A percentile compares a stretch with the other conserved stretches of the same genome.
phyloP scores from a whole-genome alignment of 35 echinoderm and acorn worm genomes.

The Hemicentrotus pulcherrimus region DNA sequence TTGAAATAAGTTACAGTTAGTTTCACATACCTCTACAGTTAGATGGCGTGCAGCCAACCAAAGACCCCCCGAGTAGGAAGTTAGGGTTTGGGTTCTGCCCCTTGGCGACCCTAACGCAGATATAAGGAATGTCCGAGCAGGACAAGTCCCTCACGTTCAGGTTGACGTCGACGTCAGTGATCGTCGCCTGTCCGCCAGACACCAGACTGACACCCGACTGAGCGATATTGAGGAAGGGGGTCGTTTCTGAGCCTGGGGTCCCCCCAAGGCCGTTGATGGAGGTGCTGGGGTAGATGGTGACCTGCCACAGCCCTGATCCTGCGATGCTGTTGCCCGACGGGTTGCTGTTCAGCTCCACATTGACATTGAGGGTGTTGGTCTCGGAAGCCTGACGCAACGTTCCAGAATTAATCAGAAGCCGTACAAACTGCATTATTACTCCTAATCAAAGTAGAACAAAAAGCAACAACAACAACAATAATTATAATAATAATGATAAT shows the following conservation, averaged over 20 bases:
- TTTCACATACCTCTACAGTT: slow-evolving; percentile 71
- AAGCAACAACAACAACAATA: neutral
- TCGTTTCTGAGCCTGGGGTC: neutral
- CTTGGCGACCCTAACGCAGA: slow-evolving; percentile 64
- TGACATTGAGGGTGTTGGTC: slow-evolving; percentile 48
- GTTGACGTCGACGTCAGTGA: slow-evolving; percentile 6
- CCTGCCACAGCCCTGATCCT: slow-evolving; percentile 74
- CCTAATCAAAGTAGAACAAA: neutral
- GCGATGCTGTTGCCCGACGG: slow-evolving; percentile 58
- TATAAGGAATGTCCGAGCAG: slow-evolving; percentile 67
- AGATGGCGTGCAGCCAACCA: slow-evolving; percentile 52
- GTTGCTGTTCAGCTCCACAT: slow-evolving; percentile 55
- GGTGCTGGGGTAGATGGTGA: slow-evolving; percentile 73
- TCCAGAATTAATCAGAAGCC: slow-evolving; percentile 25
- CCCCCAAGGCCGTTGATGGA: slow-evolving; percentile 47
- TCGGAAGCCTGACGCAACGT: slow-evolving; percentile 30
- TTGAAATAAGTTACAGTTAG: neutral
- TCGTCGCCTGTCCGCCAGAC: slow-evolving; percentile 30
- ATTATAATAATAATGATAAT: too few species aligned
- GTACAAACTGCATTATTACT: slow-evolving; percentile 36
- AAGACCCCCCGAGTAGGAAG: slow-evolving; percentile 59
- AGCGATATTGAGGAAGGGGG: neutral
- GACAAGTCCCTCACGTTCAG: slow-evolving; percentile 45
- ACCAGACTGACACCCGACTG: slow-evolving; percentile 51
- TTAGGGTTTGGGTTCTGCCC: slow-evolving; percentile 54